phyloP scores from a whole-genome alignment of 1,140 invertebrate species.

The Tachypleus tridentatus region DNA sequence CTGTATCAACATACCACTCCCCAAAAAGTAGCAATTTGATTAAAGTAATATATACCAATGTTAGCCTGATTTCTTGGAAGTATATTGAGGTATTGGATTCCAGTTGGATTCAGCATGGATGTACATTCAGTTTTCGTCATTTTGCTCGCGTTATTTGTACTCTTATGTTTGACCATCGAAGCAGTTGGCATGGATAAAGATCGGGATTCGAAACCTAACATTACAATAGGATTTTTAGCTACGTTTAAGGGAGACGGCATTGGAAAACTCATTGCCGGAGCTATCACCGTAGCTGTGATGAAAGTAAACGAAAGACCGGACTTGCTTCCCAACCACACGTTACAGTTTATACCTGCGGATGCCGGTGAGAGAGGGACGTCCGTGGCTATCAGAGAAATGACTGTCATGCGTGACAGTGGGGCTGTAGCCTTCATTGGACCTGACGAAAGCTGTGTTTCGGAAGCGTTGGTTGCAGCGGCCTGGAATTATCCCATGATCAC shows the following conservation, averaged over 20 bases:
- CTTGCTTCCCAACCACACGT: constrained; percentile 53
- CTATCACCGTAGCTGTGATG: constrained; percentile 59
- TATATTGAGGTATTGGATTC: too few species aligned
- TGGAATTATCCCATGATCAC: constrained; percentile 87
- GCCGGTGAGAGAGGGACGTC: constrained; percentile 38
- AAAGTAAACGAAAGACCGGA: constrained; percentile 53
- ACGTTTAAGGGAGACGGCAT: constrained; percentile 42
- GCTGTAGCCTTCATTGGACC: constrained; percentile 77
- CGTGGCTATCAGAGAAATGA: constrained; percentile 55
- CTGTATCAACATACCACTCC: too few species aligned
- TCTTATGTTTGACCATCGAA: too few species aligned
- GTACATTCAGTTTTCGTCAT: too few species aligned
- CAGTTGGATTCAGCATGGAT: too few species aligned
- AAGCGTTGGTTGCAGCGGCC: constrained; percentile 72
- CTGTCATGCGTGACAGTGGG: constrained; percentile 55
- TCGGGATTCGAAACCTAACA: not conserved
- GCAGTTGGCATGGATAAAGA: too few species aligned
- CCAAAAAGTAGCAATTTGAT: too few species aligned
- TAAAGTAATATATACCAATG: too few species aligned
- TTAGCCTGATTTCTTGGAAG: too few species aligned
- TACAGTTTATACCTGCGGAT: constrained; percentile 59
- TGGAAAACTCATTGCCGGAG: constrained; percentile 55
- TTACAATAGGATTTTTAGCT: constrained; percentile 36
- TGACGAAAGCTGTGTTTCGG: constrained; percentile 68
- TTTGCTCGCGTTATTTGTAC: too few species aligned